A percentile compares a stretch with the other conserved stretches of the same genome.
These are phyloP conservation scores for Oscheius myriophilus DNA, from an alignment of 2,888 invertebrate genomes.

Conservation along the genomic window DNA sequence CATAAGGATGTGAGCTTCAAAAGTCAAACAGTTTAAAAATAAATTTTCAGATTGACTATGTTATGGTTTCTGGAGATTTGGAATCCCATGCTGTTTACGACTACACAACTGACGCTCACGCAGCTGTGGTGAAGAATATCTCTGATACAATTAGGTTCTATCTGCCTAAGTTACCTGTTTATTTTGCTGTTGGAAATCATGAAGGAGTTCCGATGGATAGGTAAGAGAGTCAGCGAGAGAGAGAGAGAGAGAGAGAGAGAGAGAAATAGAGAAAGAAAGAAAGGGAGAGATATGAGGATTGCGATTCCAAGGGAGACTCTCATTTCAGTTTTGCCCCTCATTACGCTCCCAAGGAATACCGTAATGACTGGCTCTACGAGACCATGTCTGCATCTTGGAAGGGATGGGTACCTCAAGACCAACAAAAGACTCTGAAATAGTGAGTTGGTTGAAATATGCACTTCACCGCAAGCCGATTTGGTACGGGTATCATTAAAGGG, in stretches of 20 bases:
- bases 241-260: too few relatives aligned
- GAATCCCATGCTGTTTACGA: conserved; percentile 63
- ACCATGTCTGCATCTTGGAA: conserved; percentile 82
- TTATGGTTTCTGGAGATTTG: conserved; percentile 63
- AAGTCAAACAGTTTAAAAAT: too few relatives aligned
- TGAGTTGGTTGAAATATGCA: background rate
- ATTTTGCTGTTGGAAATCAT: conserved; percentile 93
- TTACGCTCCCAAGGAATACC: conserved; percentile 59
- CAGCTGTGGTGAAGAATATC: conserved; percentile 53
- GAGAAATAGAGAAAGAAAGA: too few relatives aligned
- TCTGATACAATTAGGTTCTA: conserved; percentile 61
- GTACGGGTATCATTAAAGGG: too few relatives aligned
- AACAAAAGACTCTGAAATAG: conserved; percentile 28
- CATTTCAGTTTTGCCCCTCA: conserved; percentile 71
- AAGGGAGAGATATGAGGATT: too few relatives aligned
- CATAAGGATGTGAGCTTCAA: conserved; percentile 43
- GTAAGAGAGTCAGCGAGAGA: too few relatives aligned
- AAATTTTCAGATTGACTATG: conserved; percentile 55
- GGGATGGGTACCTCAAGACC: conserved; percentile 77
- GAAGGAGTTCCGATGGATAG: conserved; percentile 91
- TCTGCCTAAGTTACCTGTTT: conserved; percentile 86
- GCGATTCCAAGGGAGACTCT: too few relatives aligned
- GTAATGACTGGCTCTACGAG: conserved; percentile 84
- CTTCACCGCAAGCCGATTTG: too few relatives aligned
- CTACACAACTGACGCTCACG: conserved; percentile 56